Percentiles rank a stretch among this genome's conserved stretches.
These are phyloP conservation scores for Alauda arvensis DNA, from an alignment of 2,797 vertebrate species.

Conservation along the genomic window DNA sequence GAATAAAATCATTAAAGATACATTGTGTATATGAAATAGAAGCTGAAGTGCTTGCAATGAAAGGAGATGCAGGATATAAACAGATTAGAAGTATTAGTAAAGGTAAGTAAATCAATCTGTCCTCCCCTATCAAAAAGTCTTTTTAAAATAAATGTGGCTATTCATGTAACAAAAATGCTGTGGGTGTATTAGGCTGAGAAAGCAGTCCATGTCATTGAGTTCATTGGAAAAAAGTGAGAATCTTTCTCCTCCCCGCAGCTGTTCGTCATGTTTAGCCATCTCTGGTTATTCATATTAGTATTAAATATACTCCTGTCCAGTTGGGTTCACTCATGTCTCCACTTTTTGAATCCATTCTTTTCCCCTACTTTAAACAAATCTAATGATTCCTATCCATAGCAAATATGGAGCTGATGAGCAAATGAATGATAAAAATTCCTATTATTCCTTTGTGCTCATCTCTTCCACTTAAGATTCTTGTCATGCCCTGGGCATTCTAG, in stretches of 20 bases:
- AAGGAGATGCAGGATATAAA: neutral
- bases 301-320: slow-evolving; percentile 49
- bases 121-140: slow-evolving; percentile 16
- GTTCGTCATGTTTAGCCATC: slow-evolving; percentile 18
- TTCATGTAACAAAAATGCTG: slow-evolving; percentile 35
- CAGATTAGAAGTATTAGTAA: slow-evolving; percentile 18
- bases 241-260: slow-evolving; percentile 18
- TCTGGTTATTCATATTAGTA: slow-evolving; percentile 33
- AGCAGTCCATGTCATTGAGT: slow-evolving; percentile 13
- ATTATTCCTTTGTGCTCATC: slow-evolving; percentile 32
- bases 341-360: slow-evolving; percentile 31
- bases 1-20: neutral
- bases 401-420: slow-evolving; percentile 26
- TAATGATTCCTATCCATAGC: slow-evolving; percentile 39
- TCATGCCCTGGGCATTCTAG: slow-evolving; percentile 9
- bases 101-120: slow-evolving; percentile 31
- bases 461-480: slow-evolving; percentile 50
- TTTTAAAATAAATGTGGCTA: slow-evolving; percentile 61
- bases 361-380: slow-evolving; percentile 36
- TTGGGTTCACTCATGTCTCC: slow-evolving; percentile 23
- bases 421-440: slow-evolving; percentile 39
- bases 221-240: slow-evolving; percentile 42
- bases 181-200: slow-evolving; percentile 3
- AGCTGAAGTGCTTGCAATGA: neutral
- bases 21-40: neutral